Percentiles rank a stretch among this genome's conserved stretches.
Conservation (phyloP, 2,113 vertebrate genomes). For the Kryptolebias marmoratus region DNA sequence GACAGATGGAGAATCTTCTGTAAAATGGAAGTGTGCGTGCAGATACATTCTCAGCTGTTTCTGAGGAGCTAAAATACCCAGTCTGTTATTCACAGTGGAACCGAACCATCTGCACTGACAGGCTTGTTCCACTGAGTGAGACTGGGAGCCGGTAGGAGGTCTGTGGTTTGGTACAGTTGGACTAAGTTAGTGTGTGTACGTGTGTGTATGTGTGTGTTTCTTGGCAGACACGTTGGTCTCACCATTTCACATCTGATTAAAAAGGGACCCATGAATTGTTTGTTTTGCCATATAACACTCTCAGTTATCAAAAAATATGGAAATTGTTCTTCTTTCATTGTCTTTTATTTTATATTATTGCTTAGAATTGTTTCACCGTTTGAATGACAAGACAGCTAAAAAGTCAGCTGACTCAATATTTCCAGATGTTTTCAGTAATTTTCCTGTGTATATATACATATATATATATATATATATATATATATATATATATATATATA, state of each 20-base stretch:
- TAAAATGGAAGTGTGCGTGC: constrained; percentile 34
- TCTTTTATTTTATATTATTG: too few relatives aligned
- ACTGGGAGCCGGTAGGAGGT: constrained; percentile 48
- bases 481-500: too few relatives aligned
- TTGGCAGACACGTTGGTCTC: constrained; percentile 25
- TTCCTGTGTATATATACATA: too few relatives aligned
- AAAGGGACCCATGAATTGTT: constrained; percentile 50
- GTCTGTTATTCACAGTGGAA: constrained; percentile 64
- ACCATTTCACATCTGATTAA: constrained; percentile 35
- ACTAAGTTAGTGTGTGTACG: constrained; percentile 28
- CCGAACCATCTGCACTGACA: constrained; percentile 61
- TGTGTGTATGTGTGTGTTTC: constrained; percentile 14
- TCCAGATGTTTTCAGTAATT: too few relatives aligned
- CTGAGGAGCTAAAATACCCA: constrained; percentile 49
- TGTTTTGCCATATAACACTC: constrained; percentile 14
- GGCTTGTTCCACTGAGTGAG: constrained; percentile 67
- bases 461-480: too few relatives aligned
- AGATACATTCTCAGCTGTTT: constrained; percentile 68
- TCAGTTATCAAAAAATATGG: background rate
- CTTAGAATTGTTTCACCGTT: too few relatives aligned
- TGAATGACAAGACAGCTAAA: too few relatives aligned
- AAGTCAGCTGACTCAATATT: too few relatives aligned
- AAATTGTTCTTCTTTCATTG: too few relatives aligned
- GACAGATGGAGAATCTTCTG: constrained; percentile 16
- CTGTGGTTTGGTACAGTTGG: constrained; percentile 61